Conservation (phyloP, 2,888 invertebrate species). For the Timandra comae region DNA sequence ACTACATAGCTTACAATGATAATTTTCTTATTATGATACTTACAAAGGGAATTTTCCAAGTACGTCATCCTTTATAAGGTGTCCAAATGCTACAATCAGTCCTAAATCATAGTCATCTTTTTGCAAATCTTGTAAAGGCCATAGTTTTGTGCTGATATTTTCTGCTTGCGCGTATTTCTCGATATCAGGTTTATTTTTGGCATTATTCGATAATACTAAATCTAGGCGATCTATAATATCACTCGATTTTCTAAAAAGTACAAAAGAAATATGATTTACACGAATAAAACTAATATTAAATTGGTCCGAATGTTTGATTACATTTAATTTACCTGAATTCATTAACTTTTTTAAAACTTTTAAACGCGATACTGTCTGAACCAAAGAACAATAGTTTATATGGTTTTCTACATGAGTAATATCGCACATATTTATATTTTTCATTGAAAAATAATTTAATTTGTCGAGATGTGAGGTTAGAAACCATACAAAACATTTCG, state of each 20-base stretch:
- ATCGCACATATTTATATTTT: slow-evolving; percentile 27
- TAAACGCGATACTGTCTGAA: slow-evolving; percentile 87
- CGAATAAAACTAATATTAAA: background rate
- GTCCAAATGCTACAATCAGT: slow-evolving; percentile 95
- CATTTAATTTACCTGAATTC: slow-evolving; percentile 73
- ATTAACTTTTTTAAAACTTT: slow-evolving; percentile 82
- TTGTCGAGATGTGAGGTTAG: slow-evolving; percentile 42
- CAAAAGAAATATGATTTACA: background rate
- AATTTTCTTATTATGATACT: slow-evolving; percentile 44
- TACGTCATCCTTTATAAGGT: slow-evolving; percentile 86
- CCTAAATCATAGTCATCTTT: slow-evolving; percentile 85
- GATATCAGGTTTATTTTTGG: slow-evolving; percentile 78
- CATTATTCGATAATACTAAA: slow-evolving; percentile 82
- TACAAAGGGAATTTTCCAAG: slow-evolving; percentile 89
- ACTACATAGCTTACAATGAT: background rate
- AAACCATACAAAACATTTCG: slow-evolving; percentile 30
- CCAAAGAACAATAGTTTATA: slow-evolving; percentile 86
- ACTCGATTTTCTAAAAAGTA: slow-evolving; percentile 67
- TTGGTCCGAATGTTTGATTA: background rate
- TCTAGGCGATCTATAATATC: slow-evolving; percentile 75
- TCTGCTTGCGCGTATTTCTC: slow-evolving; percentile 80
- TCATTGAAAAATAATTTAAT: slow-evolving; percentile 31
- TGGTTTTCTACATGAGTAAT: slow-evolving; percentile 29
- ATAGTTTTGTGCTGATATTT: slow-evolving; percentile 78
- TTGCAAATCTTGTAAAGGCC: slow-evolving; percentile 76